Evolutionary conservation across 1,140 invertebrate genomes (phyloP).

Genomic region (Paraescarpia echinospica): DNA sequence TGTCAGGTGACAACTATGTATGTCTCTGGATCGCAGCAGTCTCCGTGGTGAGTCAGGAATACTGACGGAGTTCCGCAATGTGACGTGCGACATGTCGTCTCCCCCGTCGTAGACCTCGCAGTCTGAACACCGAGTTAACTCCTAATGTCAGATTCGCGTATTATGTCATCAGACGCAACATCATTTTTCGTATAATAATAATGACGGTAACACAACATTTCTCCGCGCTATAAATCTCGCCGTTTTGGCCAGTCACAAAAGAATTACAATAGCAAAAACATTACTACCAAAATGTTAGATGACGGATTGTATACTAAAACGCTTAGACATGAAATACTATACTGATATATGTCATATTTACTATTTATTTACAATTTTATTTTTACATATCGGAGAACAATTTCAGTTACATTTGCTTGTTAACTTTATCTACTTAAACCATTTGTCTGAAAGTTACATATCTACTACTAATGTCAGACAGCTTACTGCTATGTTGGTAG

Average conservation of each 20-base stretch:
- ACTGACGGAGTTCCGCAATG: neutral
- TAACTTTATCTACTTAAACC: too few relatives aligned
- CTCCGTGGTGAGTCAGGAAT: too few relatives aligned
- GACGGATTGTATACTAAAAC: too few relatives aligned
- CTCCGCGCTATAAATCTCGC: too few relatives aligned
- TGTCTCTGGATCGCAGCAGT: too few relatives aligned
- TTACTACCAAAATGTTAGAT: too few relatives aligned
- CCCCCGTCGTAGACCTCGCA: neutral
- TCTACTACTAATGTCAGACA: neutral
- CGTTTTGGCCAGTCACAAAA: too few relatives aligned
- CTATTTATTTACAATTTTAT: neutral
- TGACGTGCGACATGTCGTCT: conserved; percentile 5
- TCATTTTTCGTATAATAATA: neutral
- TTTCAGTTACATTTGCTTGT: too few relatives aligned
- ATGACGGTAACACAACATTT: too few relatives aligned
- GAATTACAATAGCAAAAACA: too few relatives aligned
- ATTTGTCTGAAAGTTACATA: neutral
- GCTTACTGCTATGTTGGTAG: neutral
- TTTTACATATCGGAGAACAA: neutral
- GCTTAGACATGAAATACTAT: too few relatives aligned
- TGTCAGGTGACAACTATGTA: too few relatives aligned
- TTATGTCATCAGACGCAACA: neutral
- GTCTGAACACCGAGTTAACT: neutral
- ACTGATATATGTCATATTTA: neutral
- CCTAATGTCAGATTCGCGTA: neutral